Base-by-base conservation (phyloP, 1,140 invertebrate genomes). In the Pseudachorutes palmiensis region DNA sequence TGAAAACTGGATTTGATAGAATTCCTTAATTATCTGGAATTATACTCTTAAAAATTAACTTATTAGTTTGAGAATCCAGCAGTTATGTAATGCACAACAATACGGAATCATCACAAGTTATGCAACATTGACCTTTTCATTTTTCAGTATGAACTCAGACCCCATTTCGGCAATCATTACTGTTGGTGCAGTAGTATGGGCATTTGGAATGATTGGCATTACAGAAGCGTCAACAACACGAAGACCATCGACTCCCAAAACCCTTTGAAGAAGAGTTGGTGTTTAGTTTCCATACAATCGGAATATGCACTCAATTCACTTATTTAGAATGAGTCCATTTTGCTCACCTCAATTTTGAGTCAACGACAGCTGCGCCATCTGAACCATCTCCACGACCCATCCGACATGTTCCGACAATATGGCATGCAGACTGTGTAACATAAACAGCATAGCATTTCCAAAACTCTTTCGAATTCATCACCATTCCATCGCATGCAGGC, bases 161-260 rank as follows among this genome's bases (percentile, higher is more conserved):
- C 65, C 75, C 55, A 72, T 72, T 64, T 84, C 83, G 1, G 79
- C 83, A 0, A 82, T 75, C 81, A 82, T 82, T 60, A 83, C 77
- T 16, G 81, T 79, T 2, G 77, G 75, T 19, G 81, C 80, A 24
- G 79, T 75, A 0, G 82, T 81, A 73, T 83, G 83, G 0, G 78
- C 74, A 41, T 82, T 83, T 16, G 82, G 80, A 36, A 83, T 74
- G 22, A 76, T 75, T 2, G 83, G 83, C 67, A 85, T 82, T n/a
- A 85, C 76, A 0, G 82, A 83, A 9, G 81, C 82, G 71, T 84
- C 83, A 2, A 81, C 80, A 0, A 84, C 82, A 48, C 83, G 75
- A 65, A 81, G 62, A 71, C 79, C 77, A 2, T 58, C 1, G 0
- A 81, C 51, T 12, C 81, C 81, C 30, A 80, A 78, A 48, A 83